A percentile compares a stretch with the other conserved stretches of the same genome.
Conservation (phyloP, 2,797 vertebrate species). For the Brotula barbata region DNA sequence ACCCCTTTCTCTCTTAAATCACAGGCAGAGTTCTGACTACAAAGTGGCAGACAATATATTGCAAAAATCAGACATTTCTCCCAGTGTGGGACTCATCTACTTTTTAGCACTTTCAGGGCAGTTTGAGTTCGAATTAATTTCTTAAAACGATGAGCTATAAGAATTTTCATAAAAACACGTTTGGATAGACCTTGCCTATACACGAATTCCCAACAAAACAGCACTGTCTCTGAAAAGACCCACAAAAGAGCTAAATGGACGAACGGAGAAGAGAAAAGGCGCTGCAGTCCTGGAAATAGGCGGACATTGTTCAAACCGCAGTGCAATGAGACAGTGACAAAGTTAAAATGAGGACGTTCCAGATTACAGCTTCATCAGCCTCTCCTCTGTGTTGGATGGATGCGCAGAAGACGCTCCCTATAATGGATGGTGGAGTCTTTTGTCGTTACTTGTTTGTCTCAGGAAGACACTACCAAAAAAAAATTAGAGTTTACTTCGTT, state of each 20-base stretch:
- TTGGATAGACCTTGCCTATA: constrained; percentile 11
- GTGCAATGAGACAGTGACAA: background rate
- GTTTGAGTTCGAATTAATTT: background rate
- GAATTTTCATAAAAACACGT: too few species aligned
- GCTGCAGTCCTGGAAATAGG: background rate
- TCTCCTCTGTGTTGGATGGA: constrained; percentile 12
- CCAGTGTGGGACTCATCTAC: constrained; percentile 17
- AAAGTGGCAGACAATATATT: constrained; percentile 16
- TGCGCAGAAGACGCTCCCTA: background rate
- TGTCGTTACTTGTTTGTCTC: constrained; percentile 38
- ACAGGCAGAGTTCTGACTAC: constrained; percentile 41
- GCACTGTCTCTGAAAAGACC: constrained; percentile 15
- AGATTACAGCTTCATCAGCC: background rate
- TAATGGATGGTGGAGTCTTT: constrained; percentile 19
- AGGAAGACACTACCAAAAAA: constrained; percentile 48
- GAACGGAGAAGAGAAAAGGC: constrained; percentile 6
- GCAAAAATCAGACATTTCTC: constrained; percentile 21
- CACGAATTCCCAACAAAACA: background rate
- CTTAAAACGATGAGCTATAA: background rate
- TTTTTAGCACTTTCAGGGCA: background rate
- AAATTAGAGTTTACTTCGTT: constrained; percentile 67
- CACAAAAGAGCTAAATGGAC: background rate
- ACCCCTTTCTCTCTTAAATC: constrained; percentile 56
- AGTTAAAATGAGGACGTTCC: background rate
- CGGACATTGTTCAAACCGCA: constrained; percentile 5